Evolutionary conservation across 2,797 vertebrate species (phyloP).

Genomic region (Bufotes viridis): DNA sequence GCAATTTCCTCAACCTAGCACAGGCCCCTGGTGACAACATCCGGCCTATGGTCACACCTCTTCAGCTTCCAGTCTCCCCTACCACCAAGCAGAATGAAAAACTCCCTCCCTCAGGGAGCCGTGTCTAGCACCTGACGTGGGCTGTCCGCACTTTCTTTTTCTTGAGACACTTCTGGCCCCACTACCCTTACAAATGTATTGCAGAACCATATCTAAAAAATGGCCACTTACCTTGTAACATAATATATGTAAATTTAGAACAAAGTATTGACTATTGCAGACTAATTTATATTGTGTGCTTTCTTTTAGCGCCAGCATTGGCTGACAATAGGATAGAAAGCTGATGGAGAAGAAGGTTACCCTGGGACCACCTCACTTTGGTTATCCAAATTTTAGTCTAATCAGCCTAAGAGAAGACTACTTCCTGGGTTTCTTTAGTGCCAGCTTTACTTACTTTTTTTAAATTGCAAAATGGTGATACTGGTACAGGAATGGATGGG

Average conservation of each 20-base stretch:
- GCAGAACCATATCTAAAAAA: not conserved
- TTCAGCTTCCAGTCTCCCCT: no score
- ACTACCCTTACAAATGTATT: not conserved
- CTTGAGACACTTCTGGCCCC: no score
- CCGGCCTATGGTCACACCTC: no score
- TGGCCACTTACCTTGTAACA: not conserved
- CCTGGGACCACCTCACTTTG: constrained; percentile 4
- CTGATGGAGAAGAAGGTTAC: not conserved
- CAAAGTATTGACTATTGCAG: not conserved
- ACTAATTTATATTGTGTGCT: not conserved
- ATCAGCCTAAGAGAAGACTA: constrained; percentile 13
- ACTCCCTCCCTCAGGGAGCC: no score
- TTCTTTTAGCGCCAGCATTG: constrained; percentile 27
- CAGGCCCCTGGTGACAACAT: no score
- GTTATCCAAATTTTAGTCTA: not conserved
- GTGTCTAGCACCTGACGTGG: no score
- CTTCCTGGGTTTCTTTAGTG: constrained; percentile 21
- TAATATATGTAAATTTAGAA: not conserved
- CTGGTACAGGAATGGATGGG: constrained; percentile 9
- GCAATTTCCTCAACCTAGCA: no score
- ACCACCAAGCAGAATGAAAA: no score
- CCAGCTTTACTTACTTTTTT: constrained; percentile 1
- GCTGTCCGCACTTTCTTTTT: no score
- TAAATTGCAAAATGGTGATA: constrained; percentile 32
- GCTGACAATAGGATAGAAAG: constrained; percentile 31